These are phyloP conservation scores for Sinella curviseta DNA, from an alignment of 1,140 invertebrate species.

Conservation along the genomic window DNA sequence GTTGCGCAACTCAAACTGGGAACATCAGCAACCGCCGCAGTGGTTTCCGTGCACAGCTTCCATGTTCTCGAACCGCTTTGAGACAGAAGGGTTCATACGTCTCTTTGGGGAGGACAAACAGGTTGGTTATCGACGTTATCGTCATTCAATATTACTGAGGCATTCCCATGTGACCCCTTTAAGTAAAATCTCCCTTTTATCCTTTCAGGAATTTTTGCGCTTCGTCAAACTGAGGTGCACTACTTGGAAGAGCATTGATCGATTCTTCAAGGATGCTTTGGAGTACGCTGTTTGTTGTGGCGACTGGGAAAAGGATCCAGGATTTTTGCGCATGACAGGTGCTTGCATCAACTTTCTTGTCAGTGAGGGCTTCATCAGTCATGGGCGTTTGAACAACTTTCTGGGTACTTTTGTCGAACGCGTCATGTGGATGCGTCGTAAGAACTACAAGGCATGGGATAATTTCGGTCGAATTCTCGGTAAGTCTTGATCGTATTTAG, in stretches of 20 bases:
- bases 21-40: conserved; percentile 65
- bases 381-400: not conserved
- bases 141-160: too few relatives aligned
- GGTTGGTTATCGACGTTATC: conserved; percentile 11
- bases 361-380: not conserved
- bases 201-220: conserved; percentile 26
- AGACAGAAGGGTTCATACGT: conserved; percentile 26
- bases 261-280: conserved; percentile 16
- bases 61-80: not conserved
- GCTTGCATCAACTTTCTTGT: conserved; percentile 15
- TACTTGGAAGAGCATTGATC: not conserved
- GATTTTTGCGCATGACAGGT: conserved; percentile 23
- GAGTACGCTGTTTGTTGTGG: conserved; percentile 20
- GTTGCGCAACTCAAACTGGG: conserved; percentile 78
- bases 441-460: conserved; percentile 21
- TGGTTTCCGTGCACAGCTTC: conserved; percentile 25
- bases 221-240: not conserved
- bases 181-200: too few relatives aligned
- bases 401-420: not conserved
- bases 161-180: too few relatives aligned
- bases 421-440: not conserved
- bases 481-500: not conserved
- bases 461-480: conserved; percentile 15
- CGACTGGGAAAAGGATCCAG: conserved; percentile 22
- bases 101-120: conserved; percentile 14